Evolutionary conservation across 2,888 invertebrate genomes (phyloP), one percentile per base, ranked within the genome.

Genomic region (Ferdinandea cuprea): DNA sequence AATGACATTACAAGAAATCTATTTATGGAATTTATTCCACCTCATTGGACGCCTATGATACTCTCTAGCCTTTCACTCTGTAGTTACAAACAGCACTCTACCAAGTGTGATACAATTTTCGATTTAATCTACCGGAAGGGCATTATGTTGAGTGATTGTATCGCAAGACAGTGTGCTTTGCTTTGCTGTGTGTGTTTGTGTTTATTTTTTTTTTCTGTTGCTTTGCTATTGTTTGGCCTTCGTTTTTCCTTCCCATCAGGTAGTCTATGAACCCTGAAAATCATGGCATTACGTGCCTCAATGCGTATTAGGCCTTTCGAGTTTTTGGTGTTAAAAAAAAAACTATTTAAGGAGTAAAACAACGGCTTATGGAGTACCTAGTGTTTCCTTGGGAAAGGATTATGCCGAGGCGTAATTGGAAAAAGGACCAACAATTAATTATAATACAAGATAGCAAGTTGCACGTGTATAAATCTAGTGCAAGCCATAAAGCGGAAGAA

Each of bases 121-220:
- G 80, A 81, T 76, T 81, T 71, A 81, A 81, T 76, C 80, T 81
- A 76, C 80, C 76, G 76, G 80, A 81, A 81, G 65, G 69, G 76
- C 80, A 81, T 81, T 76, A 76, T 76, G 76, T 76, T 81, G 76
- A 81, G 80, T 58, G 80, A 81, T 81, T 81, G 80, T 81, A 81
- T 81, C 69, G 66, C 44, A 59, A 21, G 78, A 59, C 52, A 66
- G 48, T n/a, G n/a, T n/a, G n/a, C n/a, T n/a, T n/a, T 56, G 54
- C 58, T 44, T 63, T 48, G 40, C 30, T 42, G 28, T 3, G 28
- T 37, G 42, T 42, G 37, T 28, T 35, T 42, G 28, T 3, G 28
- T 37, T 50, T 42, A 44, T 28, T 35, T 46, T 54, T 46, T 28
- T 30, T 28, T n/a, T 25, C 46, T 28, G 13, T 13, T 35, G 25